phyloP scores from a whole-genome alignment of 2,888 invertebrate species.

The Iselma pallidipennis region DNA sequence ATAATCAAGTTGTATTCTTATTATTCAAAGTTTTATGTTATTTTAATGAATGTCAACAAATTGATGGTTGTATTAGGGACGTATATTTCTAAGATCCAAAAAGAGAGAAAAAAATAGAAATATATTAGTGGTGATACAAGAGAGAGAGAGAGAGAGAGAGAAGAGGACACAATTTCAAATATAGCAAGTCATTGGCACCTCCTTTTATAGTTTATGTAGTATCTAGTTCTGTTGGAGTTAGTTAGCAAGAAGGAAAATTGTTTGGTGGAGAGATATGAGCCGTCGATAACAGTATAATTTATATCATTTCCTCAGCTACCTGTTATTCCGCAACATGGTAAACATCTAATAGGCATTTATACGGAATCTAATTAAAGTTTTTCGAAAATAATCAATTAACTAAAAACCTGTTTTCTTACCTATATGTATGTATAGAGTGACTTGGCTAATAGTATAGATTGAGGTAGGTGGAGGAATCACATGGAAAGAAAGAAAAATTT shows the following conservation, averaged over 20 bases:
- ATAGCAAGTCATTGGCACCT: not conserved
- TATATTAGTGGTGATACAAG: too few relatives aligned
- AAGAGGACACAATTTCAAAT: too few relatives aligned
- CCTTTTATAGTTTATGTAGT: not conserved
- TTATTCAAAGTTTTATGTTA: not conserved
- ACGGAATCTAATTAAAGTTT: slow-evolving; percentile 37
- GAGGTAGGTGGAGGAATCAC: slow-evolving; percentile 11
- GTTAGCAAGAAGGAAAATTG: slow-evolving; percentile 14
- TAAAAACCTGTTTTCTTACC: slow-evolving; percentile 33
- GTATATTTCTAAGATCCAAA: too few relatives aligned
- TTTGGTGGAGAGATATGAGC: slow-evolving; percentile 22
- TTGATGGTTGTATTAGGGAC: not conserved
- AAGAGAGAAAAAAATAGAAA: too few relatives aligned
- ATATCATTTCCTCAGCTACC: slow-evolving; percentile 38
- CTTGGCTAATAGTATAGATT: slow-evolving; percentile 11
- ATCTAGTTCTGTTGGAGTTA: too few relatives aligned
- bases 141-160: too few relatives aligned
- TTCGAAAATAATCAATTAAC: slow-evolving; percentile 39
- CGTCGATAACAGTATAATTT: slow-evolving; percentile 31
- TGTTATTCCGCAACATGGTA: slow-evolving; percentile 36
- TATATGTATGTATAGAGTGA: not conserved
- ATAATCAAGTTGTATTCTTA: too few relatives aligned
- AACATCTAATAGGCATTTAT: slow-evolving; percentile 35
- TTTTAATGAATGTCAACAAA: not conserved
- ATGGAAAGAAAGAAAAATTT: slow-evolving; percentile 7